Base-by-base conservation (phyloP, 2,888 invertebrate species). In the Branchellion lobata region DNA sequence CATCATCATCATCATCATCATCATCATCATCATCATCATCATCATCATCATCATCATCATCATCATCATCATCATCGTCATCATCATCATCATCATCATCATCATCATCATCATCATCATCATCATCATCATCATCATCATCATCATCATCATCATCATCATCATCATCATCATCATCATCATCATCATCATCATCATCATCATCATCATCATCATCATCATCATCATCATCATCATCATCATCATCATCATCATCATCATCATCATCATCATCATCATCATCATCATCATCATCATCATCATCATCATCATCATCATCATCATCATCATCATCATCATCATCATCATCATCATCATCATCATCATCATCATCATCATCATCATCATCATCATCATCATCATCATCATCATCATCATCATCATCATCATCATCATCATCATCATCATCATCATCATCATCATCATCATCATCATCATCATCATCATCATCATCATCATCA, bases 191-290 rank as follows among this genome's bases (percentile, higher is more conserved):
- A 72, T 80, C 80, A 80, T 80, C 73, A 72, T 80, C 79, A 71
- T 80, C 80, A 73, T 80, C 65, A 80, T 80, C 61, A 80, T 80
- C 79, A 80, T 80, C 73, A 80, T 80, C 74, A 73, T 80, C 79
- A 73, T 80, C 73, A 80, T 79, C 65, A 73, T 79, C 79, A 79
- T 73, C 78, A 79, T 80, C 27, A 68, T 31, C 73, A 73, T 73
- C 34, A 33, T 73, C 73, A 73, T 33, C 73, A 73, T 73, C 34
- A 31, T 33, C 34, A 3, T 34, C 40, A 40, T 40, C 40, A 74
- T 5, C 1, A 36, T 14, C 14, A n/a, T 79, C 24, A 53, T 53
- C 21, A 53, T 53, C 21, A 72, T 14, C 65, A 8, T 29, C 31
- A 73, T 73, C 14, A 57, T 72, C 53, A 68, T 29, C 69, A 65